Conservation (phyloP, 2,797 vertebrate genomes). For the Phalanger gymnotis region DNA sequence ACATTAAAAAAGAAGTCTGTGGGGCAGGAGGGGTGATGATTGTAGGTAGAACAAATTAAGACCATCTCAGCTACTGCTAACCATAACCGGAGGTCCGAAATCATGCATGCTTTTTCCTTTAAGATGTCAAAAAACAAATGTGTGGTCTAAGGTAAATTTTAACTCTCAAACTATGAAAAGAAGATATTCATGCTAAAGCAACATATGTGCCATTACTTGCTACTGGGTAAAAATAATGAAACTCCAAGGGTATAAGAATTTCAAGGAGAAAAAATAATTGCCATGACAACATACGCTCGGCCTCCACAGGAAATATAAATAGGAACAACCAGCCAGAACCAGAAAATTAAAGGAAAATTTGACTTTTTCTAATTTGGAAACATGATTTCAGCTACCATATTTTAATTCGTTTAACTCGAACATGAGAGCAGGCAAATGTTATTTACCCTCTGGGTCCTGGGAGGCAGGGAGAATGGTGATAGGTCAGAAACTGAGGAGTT, state of each 20-base stretch:
- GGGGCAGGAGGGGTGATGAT: background rate
- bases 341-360: conserved; percentile 68
- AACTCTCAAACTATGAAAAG: conserved; percentile 36
- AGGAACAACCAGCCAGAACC: conserved; percentile 42
- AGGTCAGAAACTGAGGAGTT: background rate
- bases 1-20: background rate
- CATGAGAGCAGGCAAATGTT: conserved; percentile 52
- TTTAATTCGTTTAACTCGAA: conserved; percentile 63
- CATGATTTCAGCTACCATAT: conserved; percentile 54
- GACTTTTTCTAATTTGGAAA: conserved; percentile 64
- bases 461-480: background rate
- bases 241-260: conserved; percentile 33
- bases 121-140: conserved; percentile 16
- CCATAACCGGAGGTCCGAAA: background rate
- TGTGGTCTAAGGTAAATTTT: conserved; percentile 7
- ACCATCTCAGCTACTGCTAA: background rate
- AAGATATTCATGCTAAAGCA: conserved; percentile 19
- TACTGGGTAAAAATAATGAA: conserved; percentile 54
- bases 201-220: conserved; percentile 16
- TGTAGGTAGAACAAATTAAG: background rate
- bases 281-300: conserved; percentile 64
- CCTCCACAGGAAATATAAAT: conserved; percentile 52
- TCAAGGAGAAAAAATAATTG: conserved; percentile 53
- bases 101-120: background rate
- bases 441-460: background rate